Percentiles rank a stretch among this genome's conserved stretches.
These are phyloP conservation scores for Syngnathoides biaculeatus DNA, from an alignment of 2,113 vertebrate genomes.

Conservation along the genomic window DNA sequence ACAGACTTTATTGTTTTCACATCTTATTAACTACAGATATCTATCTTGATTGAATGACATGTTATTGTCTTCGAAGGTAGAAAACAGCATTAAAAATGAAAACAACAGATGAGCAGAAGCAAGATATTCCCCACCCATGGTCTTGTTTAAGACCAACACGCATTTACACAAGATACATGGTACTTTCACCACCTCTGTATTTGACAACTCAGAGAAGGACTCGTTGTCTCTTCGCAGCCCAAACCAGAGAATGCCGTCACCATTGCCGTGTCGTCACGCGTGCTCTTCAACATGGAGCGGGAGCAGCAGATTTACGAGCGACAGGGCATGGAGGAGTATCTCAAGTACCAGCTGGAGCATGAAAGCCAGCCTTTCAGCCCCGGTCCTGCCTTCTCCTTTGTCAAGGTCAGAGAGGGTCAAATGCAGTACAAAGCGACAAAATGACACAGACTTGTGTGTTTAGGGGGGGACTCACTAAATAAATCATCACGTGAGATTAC, in stretches of 20 bases:
- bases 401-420: constrained; percentile 77
- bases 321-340: constrained; percentile 88
- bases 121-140: too few relatives aligned
- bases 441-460: neutral
- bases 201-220: neutral
- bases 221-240: constrained; percentile 67
- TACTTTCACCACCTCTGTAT: neutral
- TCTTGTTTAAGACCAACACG: too few relatives aligned
- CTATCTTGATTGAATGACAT: too few relatives aligned
- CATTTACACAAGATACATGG: too few relatives aligned
- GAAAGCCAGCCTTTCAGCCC: constrained; percentile 86
- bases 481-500: neutral
- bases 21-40: too few relatives aligned
- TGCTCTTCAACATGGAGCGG: constrained; percentile 92
- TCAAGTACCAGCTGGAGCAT: constrained; percentile 87
- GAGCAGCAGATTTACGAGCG: constrained; percentile 86
- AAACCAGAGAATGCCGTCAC: constrained; percentile 90
- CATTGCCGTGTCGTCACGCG: constrained; percentile 87
- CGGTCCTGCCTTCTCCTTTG: constrained; percentile 90
- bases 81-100: too few relatives aligned
- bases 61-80: too few relatives aligned
- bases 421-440: neutral
- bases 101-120: too few relatives aligned
- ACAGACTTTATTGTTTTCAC: too few relatives aligned
- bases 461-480: neutral